Percentiles rank a stretch among this genome's conserved stretches.
Evolutionary conservation across 2,888 invertebrate genomes (phyloP).

Genomic region (Julus scanicus): DNA sequence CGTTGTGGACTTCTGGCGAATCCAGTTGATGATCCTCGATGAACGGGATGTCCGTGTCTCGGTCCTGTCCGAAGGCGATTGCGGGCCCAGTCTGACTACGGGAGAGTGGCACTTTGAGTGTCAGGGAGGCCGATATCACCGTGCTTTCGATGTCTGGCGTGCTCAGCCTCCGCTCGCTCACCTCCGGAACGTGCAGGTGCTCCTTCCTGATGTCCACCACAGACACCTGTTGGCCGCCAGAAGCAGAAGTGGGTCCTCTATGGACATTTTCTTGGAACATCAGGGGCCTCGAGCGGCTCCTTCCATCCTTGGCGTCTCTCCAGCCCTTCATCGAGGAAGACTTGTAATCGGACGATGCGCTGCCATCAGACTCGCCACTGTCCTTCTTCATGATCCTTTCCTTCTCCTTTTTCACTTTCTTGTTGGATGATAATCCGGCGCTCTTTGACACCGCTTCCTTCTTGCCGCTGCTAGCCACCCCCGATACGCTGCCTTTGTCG

Average conservation of each 20-base stretch:
- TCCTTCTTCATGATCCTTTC: slow-evolving; percentile 66
- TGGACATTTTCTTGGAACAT: slow-evolving; percentile 55
- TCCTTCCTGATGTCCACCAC: slow-evolving; percentile 58
- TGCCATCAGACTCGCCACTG: slow-evolving; percentile 56
- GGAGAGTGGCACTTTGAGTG: slow-evolving; percentile 60
- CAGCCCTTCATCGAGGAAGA: slow-evolving; percentile 65
- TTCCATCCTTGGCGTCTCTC: slow-evolving; percentile 65
- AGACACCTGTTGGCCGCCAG: slow-evolving; percentile 54
- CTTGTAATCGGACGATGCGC: slow-evolving; percentile 70
- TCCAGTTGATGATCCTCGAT: slow-evolving; percentile 71
- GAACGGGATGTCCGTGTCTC: slow-evolving; percentile 74
- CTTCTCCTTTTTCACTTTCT: slow-evolving; percentile 62
- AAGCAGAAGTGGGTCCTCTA: too few relatives aligned
- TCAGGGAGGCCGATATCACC: slow-evolving; percentile 57
- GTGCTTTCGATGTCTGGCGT: slow-evolving; percentile 63
- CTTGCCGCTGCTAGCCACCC: slow-evolving; percentile 46
- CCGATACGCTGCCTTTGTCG: background rate
- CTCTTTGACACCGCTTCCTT: too few relatives aligned
- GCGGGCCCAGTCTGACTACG: slow-evolving; percentile 64
- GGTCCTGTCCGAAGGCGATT: slow-evolving; percentile 72
- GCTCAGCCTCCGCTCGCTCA: slow-evolving; percentile 61
- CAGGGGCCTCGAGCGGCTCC: slow-evolving; percentile 69
- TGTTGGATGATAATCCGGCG: slow-evolving; percentile 60
- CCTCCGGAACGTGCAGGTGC: slow-evolving; percentile 59
- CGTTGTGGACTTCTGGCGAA: slow-evolving; percentile 58